phyloP scores from a whole-genome alignment of 2,113 vertebrate species.

The Hiodon alosoides region DNA sequence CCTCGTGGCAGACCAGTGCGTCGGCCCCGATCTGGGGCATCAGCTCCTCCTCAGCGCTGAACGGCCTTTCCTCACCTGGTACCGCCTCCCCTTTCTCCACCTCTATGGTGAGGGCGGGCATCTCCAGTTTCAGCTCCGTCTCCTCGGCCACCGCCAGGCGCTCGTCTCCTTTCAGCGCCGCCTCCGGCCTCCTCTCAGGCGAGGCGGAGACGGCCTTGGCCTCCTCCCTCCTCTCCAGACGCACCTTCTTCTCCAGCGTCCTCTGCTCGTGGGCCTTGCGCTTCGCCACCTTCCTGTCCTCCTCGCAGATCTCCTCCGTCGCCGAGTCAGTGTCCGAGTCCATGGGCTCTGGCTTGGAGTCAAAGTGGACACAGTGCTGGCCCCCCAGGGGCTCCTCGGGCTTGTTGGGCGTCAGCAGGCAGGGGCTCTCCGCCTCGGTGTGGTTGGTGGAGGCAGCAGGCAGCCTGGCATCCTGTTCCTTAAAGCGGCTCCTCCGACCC shows the following conservation, averaged over 20 bases:
- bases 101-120: conserved; percentile 65
- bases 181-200: conserved; percentile 34
- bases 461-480: conserved; percentile 58
- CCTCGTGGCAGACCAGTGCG: conserved; percentile 88
- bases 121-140: conserved; percentile 56
- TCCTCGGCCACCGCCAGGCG: conserved; percentile 41
- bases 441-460: conserved; percentile 39
- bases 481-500: conserved; percentile 70
- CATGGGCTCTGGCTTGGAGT: conserved; percentile 35
- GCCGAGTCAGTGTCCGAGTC: conserved; percentile 72
- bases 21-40: conserved; percentile 87
- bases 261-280: conserved; percentile 74
- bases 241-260: conserved; percentile 73
- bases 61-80: conserved; percentile 30
- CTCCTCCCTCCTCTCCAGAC: conserved; percentile 65
- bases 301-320: conserved; percentile 57
- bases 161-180: conserved; percentile 22
- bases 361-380: conserved; percentile 42
- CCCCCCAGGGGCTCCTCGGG: conserved; percentile 15
- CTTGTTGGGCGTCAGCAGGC: conserved; percentile 22
- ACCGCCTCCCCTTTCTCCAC: conserved; percentile 38
- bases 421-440: conserved; percentile 41
- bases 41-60: conserved; percentile 51
- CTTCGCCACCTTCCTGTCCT: conserved; percentile 70
- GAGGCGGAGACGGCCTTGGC: not conserved